Evolutionary conservation across 2,888 invertebrate genomes (phyloP), one percentile per base, ranked within the genome.

Genomic region (Caenorhabditis sp.): DNA sequence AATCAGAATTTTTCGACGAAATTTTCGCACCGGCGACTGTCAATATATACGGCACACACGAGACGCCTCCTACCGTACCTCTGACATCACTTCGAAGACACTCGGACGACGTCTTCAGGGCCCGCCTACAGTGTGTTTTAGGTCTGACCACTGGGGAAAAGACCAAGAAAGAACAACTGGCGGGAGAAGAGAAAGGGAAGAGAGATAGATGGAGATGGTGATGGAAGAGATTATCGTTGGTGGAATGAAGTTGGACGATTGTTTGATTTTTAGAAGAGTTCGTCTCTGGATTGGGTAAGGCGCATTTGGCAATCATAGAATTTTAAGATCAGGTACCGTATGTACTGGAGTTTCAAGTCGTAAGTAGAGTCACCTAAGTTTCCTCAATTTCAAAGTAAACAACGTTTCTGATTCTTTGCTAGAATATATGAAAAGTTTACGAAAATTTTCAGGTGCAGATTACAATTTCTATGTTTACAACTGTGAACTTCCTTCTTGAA

Each of bases 131-230:
- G 4, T 68, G 68, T 68, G 38, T 77, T 51, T 76, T 47, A 31
- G 68, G 66, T 76, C 59, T 58, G 56, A 59, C 58, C 59, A 49
- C 31, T 75, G 58, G 35, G 12, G 38, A n/a, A 47, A 64, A 66
- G 76, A 69, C 75, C 38, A 61, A 77, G n/a, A 77, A 77, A 77
- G 76, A 77, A 77, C 76, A 68, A 77, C 54, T 68, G 49, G 47
- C n/a, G 31, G 8, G 38, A 24, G 41, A 19, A 7, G 19, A 41
- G 12, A 41, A 16, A 19, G n/a, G 7, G 38, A 59, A 2, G 38
- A 41, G 22, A 22, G 24, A 51, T 19, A 51, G 51, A 22, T 10
- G 19, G 51, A 24, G n/a, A n/a, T n/a, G n/a, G n/a, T 22, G 14
- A 56, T 41, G 35, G 44, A n/a, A 28, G 19, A 22, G 24, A n/a